phyloP scores from a whole-genome alignment of 2,888 invertebrate genomes.

The Drosophila falleni region DNA sequence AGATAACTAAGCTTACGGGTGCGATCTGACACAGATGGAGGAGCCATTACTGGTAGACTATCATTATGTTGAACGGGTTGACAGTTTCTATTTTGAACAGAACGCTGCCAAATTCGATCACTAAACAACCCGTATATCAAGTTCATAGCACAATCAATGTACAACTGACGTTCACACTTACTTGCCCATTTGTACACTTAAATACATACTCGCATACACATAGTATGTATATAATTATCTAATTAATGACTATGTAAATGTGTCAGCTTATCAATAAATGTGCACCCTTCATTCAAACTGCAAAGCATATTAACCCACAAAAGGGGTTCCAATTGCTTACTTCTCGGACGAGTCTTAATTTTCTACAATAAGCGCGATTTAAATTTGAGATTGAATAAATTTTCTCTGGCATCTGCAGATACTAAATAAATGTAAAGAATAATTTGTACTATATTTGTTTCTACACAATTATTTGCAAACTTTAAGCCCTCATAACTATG shows the following conservation, averaged over 20 bases:
- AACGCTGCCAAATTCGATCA: slow-evolving; percentile 1
- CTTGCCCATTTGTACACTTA: background rate
- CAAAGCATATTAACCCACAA: background rate
- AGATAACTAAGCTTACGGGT: slow-evolving; percentile 82
- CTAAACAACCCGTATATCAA: slow-evolving; percentile 23
- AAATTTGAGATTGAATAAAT: no score
- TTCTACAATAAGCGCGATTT: no score
- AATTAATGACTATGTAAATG: slow-evolving; percentile 40
- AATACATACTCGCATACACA: background rate
- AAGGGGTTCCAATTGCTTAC: background rate
- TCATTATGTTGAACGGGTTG: background rate
- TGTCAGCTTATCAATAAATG: slow-evolving; percentile 30
- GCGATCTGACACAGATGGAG: slow-evolving; percentile 75
- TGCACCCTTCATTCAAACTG: background rate
- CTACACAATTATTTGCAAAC: no score
- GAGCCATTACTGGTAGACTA: background rate
- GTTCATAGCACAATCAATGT: slow-evolving; percentile 22
- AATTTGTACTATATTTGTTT: no score
- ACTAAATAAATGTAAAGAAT: no score
- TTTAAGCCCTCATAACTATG: no score
- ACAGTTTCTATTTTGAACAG: background rate
- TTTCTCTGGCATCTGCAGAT: no score
- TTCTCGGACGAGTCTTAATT: no score
- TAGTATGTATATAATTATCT: background rate
- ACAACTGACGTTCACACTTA: background rate